Conservation (phyloP, 2,113 vertebrate genomes). For the Neodon shergylaensis region DNA sequence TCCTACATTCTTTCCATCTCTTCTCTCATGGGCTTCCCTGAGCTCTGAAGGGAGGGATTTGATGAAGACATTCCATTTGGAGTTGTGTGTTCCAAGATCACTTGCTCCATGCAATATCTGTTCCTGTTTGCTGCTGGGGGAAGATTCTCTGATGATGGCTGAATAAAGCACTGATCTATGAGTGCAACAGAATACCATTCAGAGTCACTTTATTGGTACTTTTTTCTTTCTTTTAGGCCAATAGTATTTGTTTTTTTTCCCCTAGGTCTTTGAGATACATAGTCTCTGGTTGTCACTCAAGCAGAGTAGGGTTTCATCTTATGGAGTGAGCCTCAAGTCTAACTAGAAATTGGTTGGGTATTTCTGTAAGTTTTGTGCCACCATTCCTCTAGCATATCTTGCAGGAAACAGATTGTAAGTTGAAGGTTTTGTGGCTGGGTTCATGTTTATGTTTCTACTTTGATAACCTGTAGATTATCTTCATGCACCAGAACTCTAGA, state of each 20-base stretch:
- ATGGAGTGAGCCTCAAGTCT: not conserved
- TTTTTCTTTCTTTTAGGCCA: not conserved
- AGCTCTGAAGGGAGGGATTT: not conserved
- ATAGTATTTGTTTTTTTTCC: not conserved
- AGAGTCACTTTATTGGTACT: not conserved
- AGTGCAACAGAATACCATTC: not conserved
- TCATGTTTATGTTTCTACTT: not conserved
- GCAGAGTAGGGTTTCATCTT: not conserved
- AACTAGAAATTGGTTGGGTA: not conserved
- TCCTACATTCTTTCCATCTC: not conserved
- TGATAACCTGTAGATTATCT: not conserved
- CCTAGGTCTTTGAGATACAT: not conserved
- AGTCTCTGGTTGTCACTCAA: not conserved
- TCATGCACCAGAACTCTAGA: not conserved
- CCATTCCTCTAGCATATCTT: not conserved
- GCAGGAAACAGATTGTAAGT: not conserved
- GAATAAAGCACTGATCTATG: not conserved
- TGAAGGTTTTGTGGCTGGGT: not conserved
- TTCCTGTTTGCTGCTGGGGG: not conserved
- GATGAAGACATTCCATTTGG: not conserved
- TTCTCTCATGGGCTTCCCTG: not conserved
- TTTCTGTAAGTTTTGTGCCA: not conserved
- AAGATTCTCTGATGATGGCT: not conserved
- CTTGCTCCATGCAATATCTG: not conserved
- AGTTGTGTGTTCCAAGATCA: not conserved